These are phyloP conservation scores for Actinia equina DNA, from an alignment of 64 coral and sea anemone genomes.

Conservation along the genomic window DNA sequence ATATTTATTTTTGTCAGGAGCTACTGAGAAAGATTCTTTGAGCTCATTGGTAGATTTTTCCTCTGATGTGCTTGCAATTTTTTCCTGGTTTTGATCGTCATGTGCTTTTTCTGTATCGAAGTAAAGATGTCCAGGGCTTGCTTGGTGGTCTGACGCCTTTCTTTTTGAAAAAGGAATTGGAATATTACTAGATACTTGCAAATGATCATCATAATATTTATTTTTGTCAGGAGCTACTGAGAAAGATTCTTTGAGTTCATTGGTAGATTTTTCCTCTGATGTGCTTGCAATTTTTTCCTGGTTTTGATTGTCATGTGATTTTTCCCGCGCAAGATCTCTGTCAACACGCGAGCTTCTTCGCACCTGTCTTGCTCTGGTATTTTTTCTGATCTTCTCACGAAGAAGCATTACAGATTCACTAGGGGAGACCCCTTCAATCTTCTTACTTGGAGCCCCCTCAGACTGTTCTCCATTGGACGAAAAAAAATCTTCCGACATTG, in stretches of 20 bases:
- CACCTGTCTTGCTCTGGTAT: neutral
- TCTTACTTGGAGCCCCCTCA: neutral
- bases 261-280: neutral
- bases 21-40: neutral
- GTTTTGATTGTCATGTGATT: neutral
- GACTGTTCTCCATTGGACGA: neutral
- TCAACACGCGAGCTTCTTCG: neutral
- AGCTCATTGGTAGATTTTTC: neutral
- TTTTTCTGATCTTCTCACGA: slow-evolving; percentile 6
- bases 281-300: neutral
- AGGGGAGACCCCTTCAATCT: neutral
- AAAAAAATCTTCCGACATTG: slow-evolving; percentile 4
- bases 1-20: neutral
- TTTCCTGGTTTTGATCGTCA: neutral
- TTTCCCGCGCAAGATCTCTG: neutral
- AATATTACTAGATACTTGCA: neutral
- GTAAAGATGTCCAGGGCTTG: too few species aligned
- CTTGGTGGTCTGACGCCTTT: neutral
- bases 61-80: neutral
- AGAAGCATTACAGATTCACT: neutral
- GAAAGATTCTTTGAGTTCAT: neutral
- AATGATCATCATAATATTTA: neutral
- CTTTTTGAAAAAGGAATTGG: neutral
- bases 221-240: neutral
- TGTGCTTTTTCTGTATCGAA: neutral